Conservation (phyloP, 1,140 invertebrate species). For the Drosophila sp. region DNA sequence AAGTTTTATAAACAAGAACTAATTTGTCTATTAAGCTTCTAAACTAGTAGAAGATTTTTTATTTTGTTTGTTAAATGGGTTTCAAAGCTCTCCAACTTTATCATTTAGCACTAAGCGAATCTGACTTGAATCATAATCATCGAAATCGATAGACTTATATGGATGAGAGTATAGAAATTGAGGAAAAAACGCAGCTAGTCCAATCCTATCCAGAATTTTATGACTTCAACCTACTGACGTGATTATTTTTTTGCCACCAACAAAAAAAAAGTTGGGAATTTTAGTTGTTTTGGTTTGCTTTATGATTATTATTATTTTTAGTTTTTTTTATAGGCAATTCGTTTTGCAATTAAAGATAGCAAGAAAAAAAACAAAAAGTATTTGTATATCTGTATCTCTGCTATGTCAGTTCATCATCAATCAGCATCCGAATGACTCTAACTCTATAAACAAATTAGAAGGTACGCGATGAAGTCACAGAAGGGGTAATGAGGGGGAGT, state of each 20-base stretch:
- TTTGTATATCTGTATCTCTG: conserved; percentile 26
- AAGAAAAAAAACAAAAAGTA: conserved; percentile 16
- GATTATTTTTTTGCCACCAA: background rate
- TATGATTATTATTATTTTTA: background rate
- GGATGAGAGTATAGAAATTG: background rate
- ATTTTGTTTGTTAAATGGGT: too few relatives aligned
- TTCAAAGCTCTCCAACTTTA: too few relatives aligned
- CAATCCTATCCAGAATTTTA: conserved; percentile 1
- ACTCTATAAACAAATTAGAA: conserved; percentile 76
- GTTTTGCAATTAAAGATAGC: conserved; percentile 48
- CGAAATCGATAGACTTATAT: too few relatives aligned
- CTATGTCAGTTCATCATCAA: conserved; percentile 69
- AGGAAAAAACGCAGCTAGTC: background rate
- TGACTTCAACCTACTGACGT: conserved; percentile 1
- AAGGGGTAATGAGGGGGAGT: conserved; percentile 2
- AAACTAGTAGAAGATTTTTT: too few relatives aligned
- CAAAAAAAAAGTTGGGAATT: background rate
- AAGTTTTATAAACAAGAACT: too few relatives aligned
- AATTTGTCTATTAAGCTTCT: too few relatives aligned
- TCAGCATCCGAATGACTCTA: conserved; percentile 42
- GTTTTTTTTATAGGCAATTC: conserved; percentile 65
- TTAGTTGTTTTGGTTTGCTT: background rate
- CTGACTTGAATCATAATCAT: too few relatives aligned
- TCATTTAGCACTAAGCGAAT: too few relatives aligned
- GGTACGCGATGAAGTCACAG: background rate